A percentile compares a stretch with the other conserved stretches of the same genome.
These are phyloP conservation scores for Poecile montanus DNA, from an alignment of 2,797 vertebrate genomes.

Conservation along the genomic window DNA sequence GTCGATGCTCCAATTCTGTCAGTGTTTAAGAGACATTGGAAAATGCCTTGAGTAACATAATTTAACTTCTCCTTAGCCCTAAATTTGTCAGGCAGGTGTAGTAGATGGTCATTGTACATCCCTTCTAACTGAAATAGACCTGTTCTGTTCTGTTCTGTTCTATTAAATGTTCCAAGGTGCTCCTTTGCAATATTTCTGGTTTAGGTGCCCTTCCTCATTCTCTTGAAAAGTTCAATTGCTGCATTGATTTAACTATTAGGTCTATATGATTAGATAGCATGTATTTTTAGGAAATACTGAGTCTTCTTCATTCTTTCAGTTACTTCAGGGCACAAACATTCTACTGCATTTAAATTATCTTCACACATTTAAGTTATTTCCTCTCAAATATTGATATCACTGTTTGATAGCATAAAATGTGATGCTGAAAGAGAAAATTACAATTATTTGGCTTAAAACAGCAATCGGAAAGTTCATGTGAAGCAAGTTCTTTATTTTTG, in stretches of 20 bases:
- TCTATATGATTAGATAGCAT: neutral
- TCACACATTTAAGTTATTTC: neutral
- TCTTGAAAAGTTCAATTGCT: neutral
- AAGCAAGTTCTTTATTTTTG: neutral
- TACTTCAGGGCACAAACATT: neutral
- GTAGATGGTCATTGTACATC: neutral
- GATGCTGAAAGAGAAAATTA: neutral
- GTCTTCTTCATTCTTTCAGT: neutral
- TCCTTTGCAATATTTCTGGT: neutral
- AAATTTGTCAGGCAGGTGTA: neutral
- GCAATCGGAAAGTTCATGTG: neutral
- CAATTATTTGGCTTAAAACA: neutral
- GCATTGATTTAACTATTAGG: neutral
- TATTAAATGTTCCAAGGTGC: neutral
- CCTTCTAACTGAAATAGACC: neutral
- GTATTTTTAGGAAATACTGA: neutral
- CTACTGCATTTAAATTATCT: neutral
- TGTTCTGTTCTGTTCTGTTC: neutral
- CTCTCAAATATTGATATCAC: neutral
- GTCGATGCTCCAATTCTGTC: fast-evolving
- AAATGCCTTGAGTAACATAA: neutral
- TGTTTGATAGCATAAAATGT: neutral
- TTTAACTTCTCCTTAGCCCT: neutral
- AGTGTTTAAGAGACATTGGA: neutral
- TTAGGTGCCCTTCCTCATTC: neutral